These are phyloP conservation scores for Sebastes paucispinis DNA, from an alignment of 2,797 vertebrate species.

Conservation along the genomic window DNA sequence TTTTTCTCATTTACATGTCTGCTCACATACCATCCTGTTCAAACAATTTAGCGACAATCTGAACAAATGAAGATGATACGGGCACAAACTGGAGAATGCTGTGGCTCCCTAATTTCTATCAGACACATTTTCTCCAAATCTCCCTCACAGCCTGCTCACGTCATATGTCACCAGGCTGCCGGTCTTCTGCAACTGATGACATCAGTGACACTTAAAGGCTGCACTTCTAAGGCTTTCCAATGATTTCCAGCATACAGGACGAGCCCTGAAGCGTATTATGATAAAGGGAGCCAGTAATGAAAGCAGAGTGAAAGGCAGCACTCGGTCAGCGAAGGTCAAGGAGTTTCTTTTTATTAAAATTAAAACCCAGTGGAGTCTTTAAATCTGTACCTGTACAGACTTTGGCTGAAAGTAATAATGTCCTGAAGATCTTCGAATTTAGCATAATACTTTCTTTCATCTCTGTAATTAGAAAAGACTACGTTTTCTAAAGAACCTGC, in stretches of 20 bases:
- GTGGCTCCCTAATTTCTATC: background rate
- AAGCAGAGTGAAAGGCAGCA: constrained; percentile 11
- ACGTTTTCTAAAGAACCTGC: background rate
- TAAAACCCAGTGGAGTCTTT: background rate
- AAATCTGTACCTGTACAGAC: background rate
- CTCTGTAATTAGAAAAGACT: background rate
- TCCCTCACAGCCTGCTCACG: background rate
- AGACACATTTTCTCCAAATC: background rate
- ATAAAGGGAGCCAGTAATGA: background rate
- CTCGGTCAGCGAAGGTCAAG: constrained; percentile 12
- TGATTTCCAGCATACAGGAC: background rate
- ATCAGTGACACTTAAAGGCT: constrained; percentile 6
- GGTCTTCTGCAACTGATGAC: constrained; percentile 13
- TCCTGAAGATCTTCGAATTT: background rate
- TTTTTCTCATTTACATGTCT: constrained; percentile 3
- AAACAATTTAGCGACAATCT: background rate
- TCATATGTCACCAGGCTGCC: background rate
- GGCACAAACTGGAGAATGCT: background rate
- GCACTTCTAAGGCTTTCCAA: background rate
- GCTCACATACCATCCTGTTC: background rate
- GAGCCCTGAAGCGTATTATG: background rate
- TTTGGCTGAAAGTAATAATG: background rate
- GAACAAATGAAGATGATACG: background rate
- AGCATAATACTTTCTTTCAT: background rate
- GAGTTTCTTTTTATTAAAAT: constrained; percentile 19